A percentile compares a stretch with the other conserved stretches of the same genome.
Conservation (phyloP, 2,113 vertebrate genomes). For the Cervus canadensis region DNA sequence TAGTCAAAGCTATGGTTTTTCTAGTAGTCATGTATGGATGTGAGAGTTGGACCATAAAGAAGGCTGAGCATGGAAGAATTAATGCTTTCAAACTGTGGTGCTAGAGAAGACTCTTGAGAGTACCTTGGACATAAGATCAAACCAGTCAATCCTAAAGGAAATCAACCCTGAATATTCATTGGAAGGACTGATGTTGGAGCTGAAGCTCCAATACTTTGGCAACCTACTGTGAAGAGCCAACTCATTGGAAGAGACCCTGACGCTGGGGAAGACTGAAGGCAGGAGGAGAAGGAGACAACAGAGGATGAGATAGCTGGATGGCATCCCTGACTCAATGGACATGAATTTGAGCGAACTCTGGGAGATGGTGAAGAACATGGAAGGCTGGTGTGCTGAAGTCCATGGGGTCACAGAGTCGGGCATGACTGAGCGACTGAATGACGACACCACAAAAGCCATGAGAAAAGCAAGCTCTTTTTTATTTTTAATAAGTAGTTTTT, state of each 20-base stretch:
- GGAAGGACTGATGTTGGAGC: not conserved
- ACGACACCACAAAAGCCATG: rapidly evolving
- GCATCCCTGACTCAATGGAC: not conserved
- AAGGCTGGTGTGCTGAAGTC: not conserved
- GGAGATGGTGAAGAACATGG: not conserved
- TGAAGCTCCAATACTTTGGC: not conserved
- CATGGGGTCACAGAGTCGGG: not conserved
- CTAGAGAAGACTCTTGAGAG: not conserved
- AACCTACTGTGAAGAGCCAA: rapidly evolving
- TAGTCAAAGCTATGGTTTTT: not conserved
- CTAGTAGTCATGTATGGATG: not conserved
- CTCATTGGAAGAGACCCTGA: not conserved
- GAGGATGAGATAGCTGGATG: not conserved
- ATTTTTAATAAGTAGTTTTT: not conserved
- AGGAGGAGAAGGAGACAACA: not conserved
- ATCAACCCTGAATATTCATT: not conserved
- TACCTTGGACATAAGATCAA: not conserved
- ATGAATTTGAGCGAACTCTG: not conserved
- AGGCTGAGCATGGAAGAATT: not conserved
- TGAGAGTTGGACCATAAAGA: not conserved
- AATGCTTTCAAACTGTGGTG: not conserved
- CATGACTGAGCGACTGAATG: not conserved
- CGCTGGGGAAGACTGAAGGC: not conserved
- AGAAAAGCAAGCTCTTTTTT: not conserved
- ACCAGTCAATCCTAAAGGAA: not conserved